Conservation (phyloP, 2,113 vertebrate genomes). For the Anguilla japonica region DNA sequence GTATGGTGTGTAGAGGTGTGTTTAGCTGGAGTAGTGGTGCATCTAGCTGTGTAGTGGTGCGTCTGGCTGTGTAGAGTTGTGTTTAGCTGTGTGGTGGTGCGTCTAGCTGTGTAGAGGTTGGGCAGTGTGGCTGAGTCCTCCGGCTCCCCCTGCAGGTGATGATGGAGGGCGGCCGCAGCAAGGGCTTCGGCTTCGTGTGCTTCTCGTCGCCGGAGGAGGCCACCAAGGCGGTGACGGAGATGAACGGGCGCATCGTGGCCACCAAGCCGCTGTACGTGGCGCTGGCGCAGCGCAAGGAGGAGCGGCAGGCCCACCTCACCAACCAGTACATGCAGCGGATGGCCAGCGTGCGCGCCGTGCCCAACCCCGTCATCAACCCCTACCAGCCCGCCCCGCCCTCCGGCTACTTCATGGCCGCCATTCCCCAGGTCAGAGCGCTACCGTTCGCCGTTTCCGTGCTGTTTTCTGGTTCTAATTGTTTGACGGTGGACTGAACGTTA, state of each 20-base stretch:
- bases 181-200: slow-evolving; percentile 97
- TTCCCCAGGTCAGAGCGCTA: slow-evolving; percentile 77
- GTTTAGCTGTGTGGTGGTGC: too few relatives aligned
- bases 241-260: slow-evolving; percentile 96
- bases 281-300: slow-evolving; percentile 93
- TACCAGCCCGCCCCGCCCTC: slow-evolving; percentile 94
- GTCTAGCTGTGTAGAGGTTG: too few relatives aligned
- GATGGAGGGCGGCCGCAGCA: slow-evolving; percentile 96
- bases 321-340: slow-evolving; percentile 99
- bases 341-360: slow-evolving; percentile 89
- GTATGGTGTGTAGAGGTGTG: too few relatives aligned
- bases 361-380: slow-evolving; percentile 94
- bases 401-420: slow-evolving; percentile 96
- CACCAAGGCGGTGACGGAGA: slow-evolving; percentile 96
- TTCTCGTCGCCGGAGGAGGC: slow-evolving; percentile 98
- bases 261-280: slow-evolving; percentile 96
- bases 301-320: slow-evolving; percentile 95
- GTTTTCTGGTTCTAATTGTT: not conserved
- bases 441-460: not conserved
- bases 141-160: slow-evolving; percentile 76
- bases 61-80: too few relatives aligned
- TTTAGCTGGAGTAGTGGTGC: too few relatives aligned
- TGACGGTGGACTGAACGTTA: not conserved
- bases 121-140: too few relatives aligned
- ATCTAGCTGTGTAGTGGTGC: too few relatives aligned